Evolutionary conservation across 1,140 invertebrate species (phyloP), one percentile per base, ranked within the genome.

Genomic region (Stegodyphus mimosarum): DNA sequence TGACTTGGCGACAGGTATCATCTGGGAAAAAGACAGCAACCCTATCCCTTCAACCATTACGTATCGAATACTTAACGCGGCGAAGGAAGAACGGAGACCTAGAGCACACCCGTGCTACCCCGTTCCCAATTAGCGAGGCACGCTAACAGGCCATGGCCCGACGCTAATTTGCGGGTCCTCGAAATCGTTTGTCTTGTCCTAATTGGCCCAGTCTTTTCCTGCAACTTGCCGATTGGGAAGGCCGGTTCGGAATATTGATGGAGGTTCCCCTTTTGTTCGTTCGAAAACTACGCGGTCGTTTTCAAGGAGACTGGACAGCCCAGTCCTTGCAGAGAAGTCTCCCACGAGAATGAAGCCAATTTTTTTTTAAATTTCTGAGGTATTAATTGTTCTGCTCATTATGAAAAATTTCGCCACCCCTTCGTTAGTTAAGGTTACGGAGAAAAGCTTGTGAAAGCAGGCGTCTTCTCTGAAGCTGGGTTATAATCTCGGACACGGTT

Each of bases 161-260:
- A 18, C 50, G 67, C 77, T 80, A 70, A 80, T 80, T 80, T 80
- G 77, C 67, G 48, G 67, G 18, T 33, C 77, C 67, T 17, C 64
- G 1, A 50, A 80, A 80, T 80, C 77, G 77, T 80, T 80, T 80
- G 77, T 80, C 77, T 80, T 80, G 66, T 70, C 77, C 77, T 80
- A 80, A 80, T 80, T 80, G 77, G 77, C 52, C 18, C 17, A 60
- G 17, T 53, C 50, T 52, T 67, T 71, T 50, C 69, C 33, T 33
- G 33, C 33, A 33, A 33, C 33, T 33, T 33, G 55, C 49, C 50
- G 17, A n/a, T 69, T 63, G 75, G 75, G 64, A 50, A 64, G 64
- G 18, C 13, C 33, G 10, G 13, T 50, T 48, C 18, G 50, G 75
- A 78, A 78, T 78, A 78, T 78, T 78, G 75, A 78, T 78, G 75